phyloP scores from a whole-genome alignment of 1,140 invertebrate species.

The Trialeurodes vaporariorum region DNA sequence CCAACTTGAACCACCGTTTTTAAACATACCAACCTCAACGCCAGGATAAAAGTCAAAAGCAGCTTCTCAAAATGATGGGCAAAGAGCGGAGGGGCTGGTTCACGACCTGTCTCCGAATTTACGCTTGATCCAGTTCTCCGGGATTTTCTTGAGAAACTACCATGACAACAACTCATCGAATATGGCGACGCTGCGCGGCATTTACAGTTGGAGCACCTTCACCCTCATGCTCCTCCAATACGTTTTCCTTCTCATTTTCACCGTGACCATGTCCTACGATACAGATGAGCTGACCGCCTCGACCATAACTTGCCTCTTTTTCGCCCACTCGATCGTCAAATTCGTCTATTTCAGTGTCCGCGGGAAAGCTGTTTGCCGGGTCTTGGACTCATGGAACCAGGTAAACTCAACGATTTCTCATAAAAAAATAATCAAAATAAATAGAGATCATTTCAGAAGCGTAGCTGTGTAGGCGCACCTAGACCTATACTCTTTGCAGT shows the following conservation, averaged over 20 bases:
- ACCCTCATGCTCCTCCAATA: slow-evolving; percentile 24
- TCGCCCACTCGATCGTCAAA: slow-evolving; percentile 63
- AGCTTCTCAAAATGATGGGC: slow-evolving; percentile 47
- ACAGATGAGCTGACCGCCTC: slow-evolving; percentile 68
- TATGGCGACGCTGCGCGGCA: slow-evolving; percentile 41
- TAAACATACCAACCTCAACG: too few relatives aligned
- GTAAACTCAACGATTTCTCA: too few relatives aligned
- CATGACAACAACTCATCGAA: slow-evolving; percentile 35
- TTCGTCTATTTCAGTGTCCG: slow-evolving; percentile 55
- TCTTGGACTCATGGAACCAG: slow-evolving; percentile 31
- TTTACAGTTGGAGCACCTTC: slow-evolving; percentile 37
- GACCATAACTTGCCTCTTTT: slow-evolving; percentile 68
- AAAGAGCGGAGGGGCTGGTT: slow-evolving; percentile 51
- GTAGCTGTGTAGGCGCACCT: too few relatives aligned
- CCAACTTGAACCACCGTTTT: too few relatives aligned
- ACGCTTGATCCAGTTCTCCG: slow-evolving; percentile 56
- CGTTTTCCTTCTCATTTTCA: slow-evolving; percentile 47
- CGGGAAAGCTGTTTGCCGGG: slow-evolving; percentile 57
- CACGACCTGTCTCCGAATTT: slow-evolving; percentile 71
- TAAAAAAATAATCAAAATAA: too few relatives aligned
- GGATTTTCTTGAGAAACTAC: slow-evolving; percentile 68
- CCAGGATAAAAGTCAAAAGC: too few relatives aligned
- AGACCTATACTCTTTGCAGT: too few relatives aligned
- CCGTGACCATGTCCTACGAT: slow-evolving; percentile 56
- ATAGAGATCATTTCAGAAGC: too few relatives aligned